These are phyloP conservation scores for Eubasilissa splendida DNA, from an alignment of 2,888 invertebrate genomes.

Conservation along the genomic window DNA sequence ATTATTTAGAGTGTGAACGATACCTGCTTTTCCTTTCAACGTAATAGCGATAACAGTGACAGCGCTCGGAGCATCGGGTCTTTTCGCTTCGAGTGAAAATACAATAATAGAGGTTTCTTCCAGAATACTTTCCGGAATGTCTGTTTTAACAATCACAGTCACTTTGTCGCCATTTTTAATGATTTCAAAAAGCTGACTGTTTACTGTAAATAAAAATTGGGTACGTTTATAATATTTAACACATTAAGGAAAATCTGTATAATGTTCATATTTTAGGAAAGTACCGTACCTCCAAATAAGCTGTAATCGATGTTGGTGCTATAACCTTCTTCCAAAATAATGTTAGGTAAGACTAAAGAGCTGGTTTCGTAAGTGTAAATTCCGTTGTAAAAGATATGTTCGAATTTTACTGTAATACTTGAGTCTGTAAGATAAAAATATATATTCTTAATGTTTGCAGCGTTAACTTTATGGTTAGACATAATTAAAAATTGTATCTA, in stretches of 20 bases:
- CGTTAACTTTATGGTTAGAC: too few relatives aligned
- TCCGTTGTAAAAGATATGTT: constrained; percentile 20
- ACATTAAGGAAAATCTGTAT: background rate
- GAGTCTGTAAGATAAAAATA: background rate
- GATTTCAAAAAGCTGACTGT: constrained; percentile 42
- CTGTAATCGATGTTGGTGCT: constrained; percentile 12
- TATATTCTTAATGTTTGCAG: too few relatives aligned
- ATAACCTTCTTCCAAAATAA: constrained; percentile 29
- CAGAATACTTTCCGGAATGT: constrained; percentile 31
- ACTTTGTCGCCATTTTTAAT: constrained; percentile 9
- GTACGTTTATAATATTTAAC: too few relatives aligned
- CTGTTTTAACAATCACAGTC: background rate
- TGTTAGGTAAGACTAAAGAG: constrained; percentile 9
- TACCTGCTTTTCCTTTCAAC: constrained; percentile 20
- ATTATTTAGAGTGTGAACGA: too few relatives aligned
- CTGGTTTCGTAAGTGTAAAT: constrained; percentile 11
- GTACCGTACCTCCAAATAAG: constrained; percentile 28
- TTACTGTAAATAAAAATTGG: constrained; percentile 42
- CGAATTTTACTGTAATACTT: constrained; percentile 6
- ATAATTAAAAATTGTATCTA: too few relatives aligned
- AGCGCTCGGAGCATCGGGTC: constrained; percentile 20
- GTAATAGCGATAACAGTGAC: constrained; percentile 37
- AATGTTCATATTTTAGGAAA: background rate
- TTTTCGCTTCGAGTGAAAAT: constrained; percentile 40
- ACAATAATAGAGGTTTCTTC: constrained; percentile 39